Base-by-base conservation (phyloP, 2,113 vertebrate genomes). In the Dromas ardeola region DNA sequence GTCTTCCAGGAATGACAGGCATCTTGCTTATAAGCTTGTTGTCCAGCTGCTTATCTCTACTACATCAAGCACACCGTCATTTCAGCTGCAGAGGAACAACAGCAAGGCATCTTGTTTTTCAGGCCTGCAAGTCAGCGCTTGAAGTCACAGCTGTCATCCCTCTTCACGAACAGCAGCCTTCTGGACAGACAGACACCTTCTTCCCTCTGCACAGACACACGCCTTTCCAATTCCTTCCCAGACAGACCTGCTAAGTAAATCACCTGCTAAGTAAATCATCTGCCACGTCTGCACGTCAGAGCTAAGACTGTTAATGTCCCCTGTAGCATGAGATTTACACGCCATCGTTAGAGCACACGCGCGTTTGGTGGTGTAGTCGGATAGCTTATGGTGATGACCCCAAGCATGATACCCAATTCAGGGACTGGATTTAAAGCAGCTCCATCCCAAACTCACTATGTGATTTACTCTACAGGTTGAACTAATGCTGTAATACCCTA, bases 291-390 rank as follows among this genome's bases (percentile, higher is more conserved):
- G 61, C 52, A 22, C 1, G 2, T 55, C 53, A 87, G 45, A 61
- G 62, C 62, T 61, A 36, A 36, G 32, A 25, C 58, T 47, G 43
- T 56, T 52, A 8, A 49, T 5, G 27, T 18, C 12, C 27, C 15
- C 36, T 15, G 49, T 22, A 15, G 32, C 9, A 38, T 36, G 69
- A 73, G 63, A n/a, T 36, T 66, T 43, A 27, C 40, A 27, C 0
- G 0, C 61, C 80, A 40, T 6, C 21, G 0, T 15, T 26, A 36
- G 52, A 80, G 67, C 58, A 61, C 26, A 21, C 0, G 4, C 7
- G 2, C 2, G 21, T 59, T 63, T 49, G 49, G 11, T n/a, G 47
- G 19, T 32, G 27, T 7, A 49, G 32, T 27, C 52, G 62, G 70
- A 27, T 2, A 26, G 45, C 16, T 82, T 23, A 26, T 5, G 45